These are phyloP conservation scores for Clusia tigrina DNA, from an alignment of 2,888 invertebrate genomes.

Conservation along the genomic window DNA sequence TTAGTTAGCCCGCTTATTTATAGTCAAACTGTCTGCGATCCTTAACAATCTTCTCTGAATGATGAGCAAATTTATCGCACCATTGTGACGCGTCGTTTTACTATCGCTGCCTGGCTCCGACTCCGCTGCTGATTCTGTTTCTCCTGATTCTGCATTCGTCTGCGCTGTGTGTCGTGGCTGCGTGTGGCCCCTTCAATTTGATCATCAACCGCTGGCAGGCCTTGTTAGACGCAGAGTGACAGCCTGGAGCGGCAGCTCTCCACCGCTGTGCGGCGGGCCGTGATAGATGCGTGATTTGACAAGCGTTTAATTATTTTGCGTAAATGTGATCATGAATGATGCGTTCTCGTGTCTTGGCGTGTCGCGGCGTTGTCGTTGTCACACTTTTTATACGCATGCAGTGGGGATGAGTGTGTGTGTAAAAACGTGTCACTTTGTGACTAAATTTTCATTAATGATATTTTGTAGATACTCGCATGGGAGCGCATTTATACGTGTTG, in stretches of 20 bases:
- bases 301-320: conserved; percentile 54
- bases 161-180: not conserved
- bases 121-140: conserved; percentile 20
- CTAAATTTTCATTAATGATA: conserved; percentile 5
- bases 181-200: conserved; percentile 14
- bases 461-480: too few species aligned
- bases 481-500: too few species aligned
- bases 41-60: conserved; percentile 38
- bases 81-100: conserved; percentile 41
- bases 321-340: conserved; percentile 12
- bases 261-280: not conserved
- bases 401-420: not conserved
- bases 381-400: not conserved
- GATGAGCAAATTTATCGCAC: conserved; percentile 57
- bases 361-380: not conserved
- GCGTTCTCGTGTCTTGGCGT: conserved; percentile 18
- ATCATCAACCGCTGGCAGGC: not conserved
- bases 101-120: conserved; percentile 11
- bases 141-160: conserved; percentile 6
- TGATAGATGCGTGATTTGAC: conserved; percentile 44
- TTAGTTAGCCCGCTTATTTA: conserved; percentile 47
- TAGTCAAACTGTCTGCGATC: conserved; percentile 34
- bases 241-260: not conserved
- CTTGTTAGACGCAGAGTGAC: conserved; percentile 6
- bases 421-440: not conserved